A percentile compares a stretch with the other conserved stretches of the same genome.
These are phyloP conservation scores for Hoplias malabaricus DNA, from an alignment of 2,113 vertebrate species.

Conservation along the genomic window DNA sequence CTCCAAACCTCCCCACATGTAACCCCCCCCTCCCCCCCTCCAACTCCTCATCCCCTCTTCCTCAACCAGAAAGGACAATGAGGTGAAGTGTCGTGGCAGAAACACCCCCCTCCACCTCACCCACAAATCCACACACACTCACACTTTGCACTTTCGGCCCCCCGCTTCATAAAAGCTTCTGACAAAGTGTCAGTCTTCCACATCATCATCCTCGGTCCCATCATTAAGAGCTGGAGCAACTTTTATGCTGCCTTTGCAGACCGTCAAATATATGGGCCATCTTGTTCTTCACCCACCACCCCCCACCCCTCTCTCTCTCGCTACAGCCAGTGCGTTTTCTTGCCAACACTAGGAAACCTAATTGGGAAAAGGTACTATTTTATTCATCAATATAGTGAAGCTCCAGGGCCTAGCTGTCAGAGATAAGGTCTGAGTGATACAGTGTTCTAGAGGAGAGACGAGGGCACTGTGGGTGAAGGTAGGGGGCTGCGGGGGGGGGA, in stretches of 20 bases:
- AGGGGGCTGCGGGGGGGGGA: not conserved
- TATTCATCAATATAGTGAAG: slow-evolving; percentile 54
- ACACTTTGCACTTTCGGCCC: slow-evolving; percentile 51
- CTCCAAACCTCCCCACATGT: slow-evolving; percentile 25
- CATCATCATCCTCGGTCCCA: slow-evolving; percentile 62
- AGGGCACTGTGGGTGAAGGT: not conserved
- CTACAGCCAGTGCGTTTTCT: slow-evolving; percentile 40
- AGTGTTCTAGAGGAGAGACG: slow-evolving; percentile 18
- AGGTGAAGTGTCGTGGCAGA: slow-evolving; percentile 62
- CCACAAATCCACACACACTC: too few species aligned
- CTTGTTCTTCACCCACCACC: slow-evolving; percentile 15
- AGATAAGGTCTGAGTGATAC: slow-evolving; percentile 38
- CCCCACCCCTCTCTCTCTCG: not conserved
- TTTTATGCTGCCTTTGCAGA: slow-evolving; percentile 64
- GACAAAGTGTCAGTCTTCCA: slow-evolving; percentile 73
- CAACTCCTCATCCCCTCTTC: slow-evolving; percentile 55
- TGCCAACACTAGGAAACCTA: slow-evolving; percentile 45
- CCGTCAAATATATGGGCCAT: slow-evolving; percentile 51
- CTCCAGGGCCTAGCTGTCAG: slow-evolving; percentile 47
- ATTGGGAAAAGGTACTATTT: slow-evolving; percentile 56
- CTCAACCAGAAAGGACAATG: slow-evolving; percentile 68
- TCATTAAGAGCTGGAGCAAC: slow-evolving; percentile 61
- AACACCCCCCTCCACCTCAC: slow-evolving; percentile 44
- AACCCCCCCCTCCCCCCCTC: not conserved
- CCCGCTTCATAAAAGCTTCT: slow-evolving; percentile 61